Base-by-base conservation (phyloP, 2,888 invertebrate genomes). In the Chymomyza fuscimana region DNA sequence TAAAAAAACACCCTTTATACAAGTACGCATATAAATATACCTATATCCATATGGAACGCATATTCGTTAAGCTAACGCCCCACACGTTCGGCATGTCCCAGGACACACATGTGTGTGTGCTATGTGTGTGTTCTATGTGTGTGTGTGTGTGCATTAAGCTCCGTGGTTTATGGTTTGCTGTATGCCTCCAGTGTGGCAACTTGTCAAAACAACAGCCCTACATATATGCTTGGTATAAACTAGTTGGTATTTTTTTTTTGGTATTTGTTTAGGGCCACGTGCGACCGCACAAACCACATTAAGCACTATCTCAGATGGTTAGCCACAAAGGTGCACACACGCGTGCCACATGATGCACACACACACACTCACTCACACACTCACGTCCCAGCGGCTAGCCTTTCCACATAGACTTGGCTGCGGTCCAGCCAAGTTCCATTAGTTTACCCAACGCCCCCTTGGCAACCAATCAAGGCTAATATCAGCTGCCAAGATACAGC, bases 201-300 rank as follows among this genome's bases (percentile, higher is more conserved):
- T n/a, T 54, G 54, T 54, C 54, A 54, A 54, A 54, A n/a, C 19
- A 54, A 54, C 54, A 19, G 51, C 51, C 6, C n/a, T 15, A 3
- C 40, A 46, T 60, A 5, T 36, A 15, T 12, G 15, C 32, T 29
- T 15, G n/a, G 10, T 36, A 46, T 12, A 46, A 12, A 15, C 40
- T 46, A 46, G 10, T 46, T 12, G 10, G 40, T 46, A 46, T 59
- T 59, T 59, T 59, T 59, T 59, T 19, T 60, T 29, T 60, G n/a
- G 15, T 32, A 32, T 29, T n/a, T 54, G 54, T 22, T 19, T 12
- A 4, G 9, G 16, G 54, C n/a, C 54, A 9, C 22, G 16, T 54
- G 54, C 10, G n/a, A 22, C 19, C 22, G 5, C 22, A 10, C 6
- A 54, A 54, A 22, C 54, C 54, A 19, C 19, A 54, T 54, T 54